phyloP scores from a whole-genome alignment of 2,888 invertebrate species.

The Orchestes rusci region DNA sequence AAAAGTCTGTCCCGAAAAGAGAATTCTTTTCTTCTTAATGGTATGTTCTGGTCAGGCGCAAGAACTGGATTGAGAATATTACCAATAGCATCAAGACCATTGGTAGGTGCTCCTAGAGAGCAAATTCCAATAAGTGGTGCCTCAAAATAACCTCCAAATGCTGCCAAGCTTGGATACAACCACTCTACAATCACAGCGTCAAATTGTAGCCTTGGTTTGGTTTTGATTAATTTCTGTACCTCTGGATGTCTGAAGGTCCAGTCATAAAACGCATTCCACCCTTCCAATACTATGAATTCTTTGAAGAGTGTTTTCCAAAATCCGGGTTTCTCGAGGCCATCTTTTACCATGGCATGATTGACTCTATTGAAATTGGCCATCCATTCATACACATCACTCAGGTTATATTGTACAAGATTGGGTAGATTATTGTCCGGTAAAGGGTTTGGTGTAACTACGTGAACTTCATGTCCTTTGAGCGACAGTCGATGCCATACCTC shows the following conservation, averaged over 20 bases:
- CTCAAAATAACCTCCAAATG: conserved; percentile 33
- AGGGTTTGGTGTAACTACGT: conserved; percentile 44
- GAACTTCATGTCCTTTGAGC: conserved; percentile 46
- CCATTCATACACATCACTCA: too few species aligned
- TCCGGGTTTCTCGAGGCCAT: too few species aligned
- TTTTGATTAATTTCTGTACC: conserved; percentile 22
- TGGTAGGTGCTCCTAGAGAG: conserved; percentile 28
- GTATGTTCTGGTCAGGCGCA: conserved; percentile 28
- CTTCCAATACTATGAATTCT: too few species aligned
- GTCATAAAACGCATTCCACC: too few species aligned
- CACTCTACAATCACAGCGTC: conserved; percentile 35
- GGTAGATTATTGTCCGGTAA: too few species aligned
- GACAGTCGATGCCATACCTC: conserved; percentile 45
- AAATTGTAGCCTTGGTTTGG: conserved; percentile 32
- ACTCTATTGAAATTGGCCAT: too few species aligned
- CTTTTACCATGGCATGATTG: too few species aligned
- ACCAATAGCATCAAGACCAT: conserved; percentile 23
- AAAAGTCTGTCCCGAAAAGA: conserved; percentile 22
- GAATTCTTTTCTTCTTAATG: conserved; percentile 22
- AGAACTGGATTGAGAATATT: conserved; percentile 27
- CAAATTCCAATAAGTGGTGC: conserved; percentile 35
- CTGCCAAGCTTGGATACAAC: conserved; percentile 30
- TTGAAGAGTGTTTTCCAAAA: too few species aligned
- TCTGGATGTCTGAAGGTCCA: conserved; percentile 19
- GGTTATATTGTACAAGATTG: too few species aligned